phyloP scores from a whole-genome alignment of 1,140 invertebrate genomes.

The Galleria mellonella region DNA sequence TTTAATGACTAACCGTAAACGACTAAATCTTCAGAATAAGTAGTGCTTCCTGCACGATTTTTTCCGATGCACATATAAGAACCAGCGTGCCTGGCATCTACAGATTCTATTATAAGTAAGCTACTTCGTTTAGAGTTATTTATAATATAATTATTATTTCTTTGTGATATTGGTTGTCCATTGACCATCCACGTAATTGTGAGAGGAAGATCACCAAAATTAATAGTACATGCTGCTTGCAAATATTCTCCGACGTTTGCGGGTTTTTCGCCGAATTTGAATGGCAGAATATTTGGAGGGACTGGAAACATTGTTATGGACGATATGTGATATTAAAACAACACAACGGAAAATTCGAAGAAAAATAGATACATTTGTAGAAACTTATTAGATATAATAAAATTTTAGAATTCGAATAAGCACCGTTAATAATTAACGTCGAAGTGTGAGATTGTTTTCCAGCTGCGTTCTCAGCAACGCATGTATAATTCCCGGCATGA shows the following conservation, averaged over 20 bases:
- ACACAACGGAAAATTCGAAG: slow-evolving; percentile 11
- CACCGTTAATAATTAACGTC: slow-evolving; percentile 77
- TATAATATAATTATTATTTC: slow-evolving; percentile 76
- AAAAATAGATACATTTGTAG: slow-evolving; percentile 6
- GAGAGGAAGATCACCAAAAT: slow-evolving; percentile 88
- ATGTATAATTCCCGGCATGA: slow-evolving; percentile 80
- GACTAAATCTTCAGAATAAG: slow-evolving; percentile 78
- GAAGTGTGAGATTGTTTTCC: slow-evolving; percentile 71
- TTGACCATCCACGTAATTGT: slow-evolving; percentile 85
- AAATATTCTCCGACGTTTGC: slow-evolving; percentile 83
- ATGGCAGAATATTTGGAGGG: slow-evolving; percentile 78
- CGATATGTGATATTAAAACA: slow-evolving; percentile 10
- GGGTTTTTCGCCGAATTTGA: slow-evolving; percentile 78
- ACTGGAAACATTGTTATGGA: slow-evolving; percentile 52
- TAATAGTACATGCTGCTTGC: slow-evolving; percentile 87
- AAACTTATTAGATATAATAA: slow-evolving; percentile 19
- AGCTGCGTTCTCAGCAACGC: slow-evolving; percentile 79
- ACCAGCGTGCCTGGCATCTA: slow-evolving; percentile 81
- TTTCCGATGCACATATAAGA: slow-evolving; percentile 88
- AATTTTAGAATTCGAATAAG: slow-evolving; percentile 21
- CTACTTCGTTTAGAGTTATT: slow-evolving; percentile 81
- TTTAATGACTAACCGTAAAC: slow-evolving; percentile 80
- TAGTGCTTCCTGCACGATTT: slow-evolving; percentile 81
- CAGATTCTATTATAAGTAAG: slow-evolving; percentile 82
- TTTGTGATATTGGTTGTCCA: slow-evolving; percentile 75